These are phyloP conservation scores for Mustela lutreola DNA, from an alignment of 2,113 vertebrate genomes.

Conservation along the genomic window DNA sequence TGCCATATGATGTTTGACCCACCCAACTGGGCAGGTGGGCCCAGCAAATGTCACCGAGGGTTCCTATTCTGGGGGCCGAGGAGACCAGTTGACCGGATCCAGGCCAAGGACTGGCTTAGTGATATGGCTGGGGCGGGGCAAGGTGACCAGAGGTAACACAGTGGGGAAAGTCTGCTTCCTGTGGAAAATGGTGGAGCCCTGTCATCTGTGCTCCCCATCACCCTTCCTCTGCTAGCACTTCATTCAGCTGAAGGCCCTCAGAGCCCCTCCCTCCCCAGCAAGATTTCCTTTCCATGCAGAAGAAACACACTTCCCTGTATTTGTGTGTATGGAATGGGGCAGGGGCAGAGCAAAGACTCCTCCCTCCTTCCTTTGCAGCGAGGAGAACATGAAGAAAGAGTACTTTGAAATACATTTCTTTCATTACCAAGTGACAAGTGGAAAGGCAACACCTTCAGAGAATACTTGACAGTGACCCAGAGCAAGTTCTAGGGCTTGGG, in stretches of 20 bases:
- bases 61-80: neutral
- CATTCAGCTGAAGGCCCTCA: neutral
- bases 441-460: conserved; percentile 23
- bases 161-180: neutral
- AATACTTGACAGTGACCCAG: neutral
- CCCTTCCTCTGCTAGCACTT: neutral
- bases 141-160: neutral
- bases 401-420: neutral
- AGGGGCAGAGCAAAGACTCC: neutral
- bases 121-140: neutral
- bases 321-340: neutral
- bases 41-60: neutral
- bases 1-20: neutral
- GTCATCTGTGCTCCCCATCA: neutral
- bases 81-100: neutral
- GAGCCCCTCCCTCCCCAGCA: neutral
- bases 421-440: neutral
- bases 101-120: neutral
- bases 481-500: neutral
- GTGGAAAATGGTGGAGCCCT: neutral
- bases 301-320: neutral
- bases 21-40: neutral
- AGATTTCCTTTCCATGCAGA: neutral
- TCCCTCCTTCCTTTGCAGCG: neutral
- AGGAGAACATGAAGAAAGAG: neutral